phyloP scores from a whole-genome alignment of 2,113 vertebrate genomes.

The Sphyrna mokarran region DNA sequence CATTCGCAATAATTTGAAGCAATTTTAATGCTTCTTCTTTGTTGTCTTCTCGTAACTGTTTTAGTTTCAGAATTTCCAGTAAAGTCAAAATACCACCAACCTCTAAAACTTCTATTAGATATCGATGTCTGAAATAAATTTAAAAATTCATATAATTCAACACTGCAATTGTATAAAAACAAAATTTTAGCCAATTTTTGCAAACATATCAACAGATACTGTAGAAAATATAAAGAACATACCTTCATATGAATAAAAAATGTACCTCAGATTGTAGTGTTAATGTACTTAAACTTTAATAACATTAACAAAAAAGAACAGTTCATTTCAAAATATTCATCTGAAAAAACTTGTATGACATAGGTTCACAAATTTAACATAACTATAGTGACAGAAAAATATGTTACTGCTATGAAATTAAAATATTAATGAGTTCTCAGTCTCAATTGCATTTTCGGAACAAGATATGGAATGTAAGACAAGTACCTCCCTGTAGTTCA shows the following conservation, averaged over 20 bases:
- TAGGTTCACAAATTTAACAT: neutral
- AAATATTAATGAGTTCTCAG: neutral
- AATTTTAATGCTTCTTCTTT: conserved; percentile 65
- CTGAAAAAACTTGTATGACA: neutral
- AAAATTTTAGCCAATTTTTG: neutral
- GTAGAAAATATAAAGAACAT: neutral
- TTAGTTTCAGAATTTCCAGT: conserved; percentile 67
- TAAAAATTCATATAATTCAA: conserved; percentile 9
- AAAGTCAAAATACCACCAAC: conserved; percentile 65
- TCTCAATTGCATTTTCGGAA: neutral
- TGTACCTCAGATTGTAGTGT: neutral
- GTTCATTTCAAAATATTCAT: neutral
- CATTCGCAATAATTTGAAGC: conserved; percentile 58
- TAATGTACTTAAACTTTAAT: neutral
- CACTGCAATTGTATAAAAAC: neutral
- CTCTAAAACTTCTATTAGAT: conserved; percentile 73
- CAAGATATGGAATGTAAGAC: neutral
- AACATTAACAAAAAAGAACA: neutral
- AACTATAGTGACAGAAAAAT: neutral
- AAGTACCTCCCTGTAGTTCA: neutral
- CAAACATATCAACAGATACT: neutral
- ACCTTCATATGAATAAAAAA: neutral
- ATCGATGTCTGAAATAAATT: conserved; percentile 57
- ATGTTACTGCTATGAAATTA: neutral
- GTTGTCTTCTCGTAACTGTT: conserved; percentile 57